Percentiles rank a stretch among this genome's conserved stretches.
phyloP scores from a whole-genome alignment of 2,113 vertebrate species.

The Cyprinus carpio region DNA sequence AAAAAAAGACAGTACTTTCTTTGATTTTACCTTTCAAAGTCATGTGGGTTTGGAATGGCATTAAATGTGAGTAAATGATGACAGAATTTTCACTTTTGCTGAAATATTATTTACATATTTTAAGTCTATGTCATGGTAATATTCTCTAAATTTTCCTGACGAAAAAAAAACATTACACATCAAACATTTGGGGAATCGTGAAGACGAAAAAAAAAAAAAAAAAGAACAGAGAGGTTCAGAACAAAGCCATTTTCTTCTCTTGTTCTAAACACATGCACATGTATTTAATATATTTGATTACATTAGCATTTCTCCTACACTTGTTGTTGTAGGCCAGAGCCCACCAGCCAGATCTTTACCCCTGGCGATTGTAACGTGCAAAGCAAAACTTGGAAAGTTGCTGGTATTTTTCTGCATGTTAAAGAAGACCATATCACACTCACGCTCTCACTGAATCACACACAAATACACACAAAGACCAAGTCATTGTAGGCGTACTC shows the following conservation, averaged over 20 bases:
- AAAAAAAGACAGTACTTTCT: neutral
- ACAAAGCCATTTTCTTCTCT: conserved; percentile 27
- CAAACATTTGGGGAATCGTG: neutral
- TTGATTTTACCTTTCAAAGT: neutral
- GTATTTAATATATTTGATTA: conserved; percentile 41
- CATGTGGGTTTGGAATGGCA: neutral
- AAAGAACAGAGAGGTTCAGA: neutral
- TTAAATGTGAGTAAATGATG: neutral
- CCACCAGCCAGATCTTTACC: conserved; percentile 14
- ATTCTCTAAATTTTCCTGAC: neutral
- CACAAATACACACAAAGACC: neutral
- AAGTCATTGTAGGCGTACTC: neutral
- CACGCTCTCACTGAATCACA: neutral
- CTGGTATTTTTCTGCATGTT: neutral
- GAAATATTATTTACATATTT: conserved; percentile 1
- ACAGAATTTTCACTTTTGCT: neutral
- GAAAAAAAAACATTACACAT: neutral
- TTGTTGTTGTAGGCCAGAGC: conserved; percentile 28
- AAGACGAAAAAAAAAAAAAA: neutral
- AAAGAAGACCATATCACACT: neutral
- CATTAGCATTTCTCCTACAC: conserved; percentile 37
- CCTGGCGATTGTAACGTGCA: neutral
- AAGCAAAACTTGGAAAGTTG: neutral
- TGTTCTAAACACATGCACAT: conserved; percentile 36
- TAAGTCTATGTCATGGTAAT: neutral